Evolutionary conservation across 2,797 vertebrate species (phyloP), one percentile per base, ranked within the genome.

Genomic region (Gephyroberyx darwinii): DNA sequence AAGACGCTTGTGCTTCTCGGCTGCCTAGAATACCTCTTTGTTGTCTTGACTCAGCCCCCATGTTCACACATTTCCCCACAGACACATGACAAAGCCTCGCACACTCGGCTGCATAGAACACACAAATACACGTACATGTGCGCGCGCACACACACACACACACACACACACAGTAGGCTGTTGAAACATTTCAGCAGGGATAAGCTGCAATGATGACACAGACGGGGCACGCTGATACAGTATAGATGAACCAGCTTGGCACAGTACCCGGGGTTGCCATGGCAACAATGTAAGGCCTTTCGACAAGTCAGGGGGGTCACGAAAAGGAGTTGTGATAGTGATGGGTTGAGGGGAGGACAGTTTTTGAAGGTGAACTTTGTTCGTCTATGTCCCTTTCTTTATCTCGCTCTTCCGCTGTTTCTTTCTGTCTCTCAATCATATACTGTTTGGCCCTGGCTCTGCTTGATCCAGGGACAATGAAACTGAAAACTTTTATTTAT

Each of bases 141-240:
- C 60, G 55, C 58, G 70, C 51, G 55, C 41, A 60, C 31, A 37
- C n/a, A 66, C 55, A 47, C 37, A 45, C 37, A 33, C 61, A 35
- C 5, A 47, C 9, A 55, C 26, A 47, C 43, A 58, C 61, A 77
- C 58, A 69, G 80, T 47, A 8, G 66, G 65, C 75, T 62, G 61
- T 59, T 89, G 83, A 89, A 77, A 78, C 71, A 82, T 88, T 86
- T 90, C 85, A 89, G 74, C 82, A 61, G 56, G 10, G 84, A 84
- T 84, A 77, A 86, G 73, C 81, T 77, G 62, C 74, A 74, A 71
- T 79, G 87, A 85, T 88, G 89, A 90, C 84, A 87, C 71, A 76
- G 77, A 71, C 79, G 22, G 58, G 78, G 80, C 41, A 1, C 76
- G 63, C 84, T 86, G 88, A 89, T 89, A 87, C 81, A 86, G 86